Conservation (phyloP, 92 coral and sea anemone species). For the Actinostola sp. region DNA sequence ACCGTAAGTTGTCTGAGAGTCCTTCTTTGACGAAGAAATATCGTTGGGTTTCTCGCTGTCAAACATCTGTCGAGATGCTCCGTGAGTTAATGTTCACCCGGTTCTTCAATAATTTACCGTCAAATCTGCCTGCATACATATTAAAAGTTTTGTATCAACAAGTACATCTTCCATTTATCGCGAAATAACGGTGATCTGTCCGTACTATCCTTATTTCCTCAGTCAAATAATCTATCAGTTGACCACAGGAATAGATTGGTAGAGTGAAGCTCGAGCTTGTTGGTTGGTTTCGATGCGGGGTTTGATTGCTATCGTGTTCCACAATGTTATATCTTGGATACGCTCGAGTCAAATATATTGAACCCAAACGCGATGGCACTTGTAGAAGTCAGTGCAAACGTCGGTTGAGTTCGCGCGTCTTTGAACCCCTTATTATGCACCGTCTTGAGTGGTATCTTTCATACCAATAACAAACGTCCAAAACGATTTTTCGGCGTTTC, state of each 20-base stretch:
- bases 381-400: not conserved
- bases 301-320: constrained; percentile 26
- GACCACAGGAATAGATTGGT: constrained; percentile 24
- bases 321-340: not conserved
- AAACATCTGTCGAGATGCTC: constrained; percentile 22
- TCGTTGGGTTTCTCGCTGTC: not conserved
- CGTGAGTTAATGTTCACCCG: constrained; percentile 6
- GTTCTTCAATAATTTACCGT: constrained; percentile 48
- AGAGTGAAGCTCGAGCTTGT: constrained; percentile 1
- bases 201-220: not conserved
- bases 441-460: too few relatives aligned
- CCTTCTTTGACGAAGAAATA: not conserved
- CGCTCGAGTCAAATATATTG: not conserved
- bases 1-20: not conserved
- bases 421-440: too few relatives aligned
- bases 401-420: not conserved
- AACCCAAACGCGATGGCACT: not conserved
- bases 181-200: constrained; percentile 30
- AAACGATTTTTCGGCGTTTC: too few relatives aligned
- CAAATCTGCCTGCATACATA: constrained; percentile 30
- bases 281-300: constrained; percentile 11
- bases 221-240: constrained; percentile 19
- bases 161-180: constrained; percentile 18
- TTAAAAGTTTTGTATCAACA: constrained; percentile 23
- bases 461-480: too few relatives aligned